phyloP scores from a whole-genome alignment of 1,140 invertebrate species.

The Formica selysi region DNA sequence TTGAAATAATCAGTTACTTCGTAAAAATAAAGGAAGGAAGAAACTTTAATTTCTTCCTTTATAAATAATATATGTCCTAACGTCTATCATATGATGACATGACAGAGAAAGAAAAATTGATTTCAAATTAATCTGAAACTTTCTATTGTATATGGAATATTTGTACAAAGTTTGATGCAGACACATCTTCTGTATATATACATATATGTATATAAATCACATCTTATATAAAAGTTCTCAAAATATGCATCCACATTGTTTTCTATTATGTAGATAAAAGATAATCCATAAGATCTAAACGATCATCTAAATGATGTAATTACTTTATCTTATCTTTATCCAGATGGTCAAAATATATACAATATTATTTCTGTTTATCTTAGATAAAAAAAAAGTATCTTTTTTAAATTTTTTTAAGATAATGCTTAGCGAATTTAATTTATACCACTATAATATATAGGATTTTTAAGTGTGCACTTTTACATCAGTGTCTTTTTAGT shows the following conservation, averaged over 20 bases:
- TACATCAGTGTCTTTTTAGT: too few relatives aligned
- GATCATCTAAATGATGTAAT: too few relatives aligned
- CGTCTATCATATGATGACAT: not conserved
- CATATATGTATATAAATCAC: not conserved
- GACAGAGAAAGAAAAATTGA: not conserved
- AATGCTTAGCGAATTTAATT: too few relatives aligned
- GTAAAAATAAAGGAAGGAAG: slow-evolving; percentile 10
- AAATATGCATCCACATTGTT: not conserved
- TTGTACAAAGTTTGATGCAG: not conserved
- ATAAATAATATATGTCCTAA: not conserved
- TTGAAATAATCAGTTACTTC: not conserved
- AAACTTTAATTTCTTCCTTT: not conserved
- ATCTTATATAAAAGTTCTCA: not conserved
- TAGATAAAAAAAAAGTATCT: too few relatives aligned
- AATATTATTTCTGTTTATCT: too few relatives aligned
- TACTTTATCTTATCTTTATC: too few relatives aligned
- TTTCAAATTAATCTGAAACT: not conserved
- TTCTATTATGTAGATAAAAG: too few relatives aligned
- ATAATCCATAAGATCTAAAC: too few relatives aligned
- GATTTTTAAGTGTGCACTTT: too few relatives aligned
- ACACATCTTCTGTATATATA: not conserved
- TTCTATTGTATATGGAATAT: not conserved
- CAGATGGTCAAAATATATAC: too few relatives aligned
- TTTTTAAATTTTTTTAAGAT: too few relatives aligned
- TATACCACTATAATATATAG: too few relatives aligned